A percentile compares a stretch with the other conserved stretches of the same genome.
phyloP scores from a whole-genome alignment of 1,140 invertebrate genomes.

The Papilio glaucus region DNA sequence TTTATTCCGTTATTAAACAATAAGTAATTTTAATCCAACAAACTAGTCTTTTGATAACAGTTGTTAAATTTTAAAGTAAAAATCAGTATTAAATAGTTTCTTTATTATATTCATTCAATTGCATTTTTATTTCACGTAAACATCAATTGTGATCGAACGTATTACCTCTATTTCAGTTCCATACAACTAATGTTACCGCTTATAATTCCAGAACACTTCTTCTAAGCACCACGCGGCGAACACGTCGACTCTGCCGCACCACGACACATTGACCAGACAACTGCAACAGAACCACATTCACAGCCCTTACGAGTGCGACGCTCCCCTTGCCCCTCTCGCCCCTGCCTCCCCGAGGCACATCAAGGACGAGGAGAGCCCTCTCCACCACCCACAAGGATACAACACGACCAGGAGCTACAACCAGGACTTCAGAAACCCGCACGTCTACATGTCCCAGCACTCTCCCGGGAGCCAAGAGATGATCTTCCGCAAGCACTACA shows the following conservation, averaged over 20 bases:
- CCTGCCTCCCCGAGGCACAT: slow-evolving; percentile 66
- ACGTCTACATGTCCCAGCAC: slow-evolving; percentile 81
- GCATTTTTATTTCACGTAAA: too few relatives aligned
- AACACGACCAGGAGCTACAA: slow-evolving; percentile 83
- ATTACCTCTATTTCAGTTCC: background rate
- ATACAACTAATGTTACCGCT: background rate
- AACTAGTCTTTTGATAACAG: too few relatives aligned
- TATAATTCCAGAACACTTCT: slow-evolving; percentile 82
- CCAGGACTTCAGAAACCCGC: slow-evolving; percentile 84
- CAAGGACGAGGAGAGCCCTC: slow-evolving; percentile 73
- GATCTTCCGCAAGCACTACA: slow-evolving; percentile 78
- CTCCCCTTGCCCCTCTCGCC: slow-evolving; percentile 51
- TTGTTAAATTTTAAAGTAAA: too few relatives aligned
- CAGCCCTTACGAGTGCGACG: slow-evolving; percentile 70
- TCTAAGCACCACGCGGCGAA: slow-evolving; percentile 79
- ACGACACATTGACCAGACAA: slow-evolving; percentile 74
- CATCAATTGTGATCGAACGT: slow-evolving; percentile 13
- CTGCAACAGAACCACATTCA: slow-evolving; percentile 72
- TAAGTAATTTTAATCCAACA: too few relatives aligned
- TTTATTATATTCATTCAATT: too few relatives aligned
- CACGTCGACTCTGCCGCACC: slow-evolving; percentile 73
- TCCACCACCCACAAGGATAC: slow-evolving; percentile 74
- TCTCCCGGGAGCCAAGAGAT: slow-evolving; percentile 79
- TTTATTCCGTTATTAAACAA: too few relatives aligned
- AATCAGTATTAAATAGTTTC: too few relatives aligned